These are phyloP conservation scores for Acanthochromis polyacanthus DNA, from an alignment of 2,113 vertebrate genomes.

Conservation along the genomic window DNA sequence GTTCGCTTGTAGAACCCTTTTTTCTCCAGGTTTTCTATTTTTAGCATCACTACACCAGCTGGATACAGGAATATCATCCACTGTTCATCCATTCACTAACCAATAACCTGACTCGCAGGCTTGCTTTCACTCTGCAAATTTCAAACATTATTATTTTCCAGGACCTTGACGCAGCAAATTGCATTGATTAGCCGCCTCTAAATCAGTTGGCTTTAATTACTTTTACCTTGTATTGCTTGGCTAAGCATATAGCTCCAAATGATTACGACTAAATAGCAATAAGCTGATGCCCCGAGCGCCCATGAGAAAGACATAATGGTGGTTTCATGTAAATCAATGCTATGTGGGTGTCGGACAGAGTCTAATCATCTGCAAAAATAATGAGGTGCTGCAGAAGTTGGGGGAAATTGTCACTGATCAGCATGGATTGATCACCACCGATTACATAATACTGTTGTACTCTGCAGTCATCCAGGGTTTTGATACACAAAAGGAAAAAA, in stretches of 20 bases:
- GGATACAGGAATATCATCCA: constrained; percentile 53
- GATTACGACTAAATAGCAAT: constrained; percentile 78
- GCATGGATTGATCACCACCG: constrained; percentile 13
- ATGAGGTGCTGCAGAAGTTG: constrained; percentile 28
- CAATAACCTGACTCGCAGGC: constrained; percentile 54
- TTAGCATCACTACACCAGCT: constrained; percentile 59
- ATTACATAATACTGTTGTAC: neutral
- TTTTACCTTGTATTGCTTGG: constrained; percentile 63
- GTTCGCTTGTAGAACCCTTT: constrained; percentile 32
- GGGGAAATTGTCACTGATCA: neutral
- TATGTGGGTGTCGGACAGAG: constrained; percentile 26
- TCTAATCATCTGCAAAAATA: constrained; percentile 56
- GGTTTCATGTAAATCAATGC: constrained; percentile 62
- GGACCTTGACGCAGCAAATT: constrained; percentile 75
- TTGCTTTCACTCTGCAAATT: constrained; percentile 47
- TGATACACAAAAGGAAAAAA: neutral
- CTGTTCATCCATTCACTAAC: constrained; percentile 51
- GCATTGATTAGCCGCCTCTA: constrained; percentile 76
- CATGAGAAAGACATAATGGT: constrained; percentile 42
- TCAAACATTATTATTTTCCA: constrained; percentile 76
- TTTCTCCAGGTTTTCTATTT: constrained; percentile 60
- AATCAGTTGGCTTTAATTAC: constrained; percentile 81
- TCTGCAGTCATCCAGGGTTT: neutral
- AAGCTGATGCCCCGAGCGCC: constrained; percentile 57
- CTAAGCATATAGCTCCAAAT: constrained; percentile 63